These are phyloP conservation scores for Holacanthus passer DNA, from an alignment of 2,113 vertebrate species.

Conservation along the genomic window DNA sequence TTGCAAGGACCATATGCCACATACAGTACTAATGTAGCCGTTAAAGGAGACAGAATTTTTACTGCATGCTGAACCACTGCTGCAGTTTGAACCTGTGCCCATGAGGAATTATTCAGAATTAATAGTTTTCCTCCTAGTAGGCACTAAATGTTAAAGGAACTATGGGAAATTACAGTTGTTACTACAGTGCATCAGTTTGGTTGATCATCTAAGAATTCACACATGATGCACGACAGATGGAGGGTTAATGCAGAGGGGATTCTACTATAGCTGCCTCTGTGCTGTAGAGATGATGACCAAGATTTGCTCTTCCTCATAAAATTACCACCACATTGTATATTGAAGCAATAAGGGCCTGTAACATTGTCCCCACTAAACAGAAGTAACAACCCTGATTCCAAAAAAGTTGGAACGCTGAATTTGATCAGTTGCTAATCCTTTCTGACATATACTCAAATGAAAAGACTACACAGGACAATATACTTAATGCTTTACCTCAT, in stretches of 20 bases:
- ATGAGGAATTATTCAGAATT: constrained; percentile 33
- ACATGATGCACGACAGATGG: constrained; percentile 37
- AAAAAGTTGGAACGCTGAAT: too few species aligned
- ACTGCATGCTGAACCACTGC: constrained; percentile 49
- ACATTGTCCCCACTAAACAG: too few species aligned
- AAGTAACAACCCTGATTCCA: too few species aligned
- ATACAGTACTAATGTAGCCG: constrained; percentile 43
- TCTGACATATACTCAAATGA: too few species aligned
- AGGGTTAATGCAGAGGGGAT: constrained; percentile 22
- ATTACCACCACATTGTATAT: neutral
- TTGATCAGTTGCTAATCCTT: too few species aligned
- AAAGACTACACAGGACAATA: too few species aligned
- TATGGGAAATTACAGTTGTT: constrained; percentile 24
- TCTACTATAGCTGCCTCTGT: constrained; percentile 2
- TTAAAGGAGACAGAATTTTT: constrained; percentile 34
- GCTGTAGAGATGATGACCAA: constrained; percentile 21
- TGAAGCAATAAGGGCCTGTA: neutral
- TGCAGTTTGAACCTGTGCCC: constrained; percentile 42
- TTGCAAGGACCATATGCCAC: constrained; percentile 59
- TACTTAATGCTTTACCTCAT: too few species aligned
- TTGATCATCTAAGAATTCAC: constrained; percentile 25
- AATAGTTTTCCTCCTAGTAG: neutral
- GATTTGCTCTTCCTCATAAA: constrained; percentile 2
- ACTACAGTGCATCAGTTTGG: constrained; percentile 18
- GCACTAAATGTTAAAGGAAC: constrained; percentile 5